Evolutionary conservation across 2,797 vertebrate species (phyloP).

Genomic region (Manis crassicaudata): DNA sequence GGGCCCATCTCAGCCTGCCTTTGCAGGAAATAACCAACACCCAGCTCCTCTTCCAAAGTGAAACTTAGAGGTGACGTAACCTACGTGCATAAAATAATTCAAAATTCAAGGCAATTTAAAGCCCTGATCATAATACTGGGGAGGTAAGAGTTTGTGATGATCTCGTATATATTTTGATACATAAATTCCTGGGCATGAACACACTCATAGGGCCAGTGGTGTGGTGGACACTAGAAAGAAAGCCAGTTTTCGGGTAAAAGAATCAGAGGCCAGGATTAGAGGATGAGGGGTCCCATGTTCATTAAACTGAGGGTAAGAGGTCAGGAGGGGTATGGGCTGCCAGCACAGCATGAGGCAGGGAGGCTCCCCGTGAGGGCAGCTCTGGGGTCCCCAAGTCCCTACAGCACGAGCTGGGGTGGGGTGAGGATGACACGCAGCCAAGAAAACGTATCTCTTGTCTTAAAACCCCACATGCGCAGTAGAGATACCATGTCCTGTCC

Average conservation of each 20-base stretch:
- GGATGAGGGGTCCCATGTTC: neutral
- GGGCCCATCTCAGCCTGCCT: neutral
- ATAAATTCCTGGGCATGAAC: neutral
- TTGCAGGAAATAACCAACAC: neutral
- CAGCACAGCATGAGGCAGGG: neutral
- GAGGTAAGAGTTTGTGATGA: neutral
- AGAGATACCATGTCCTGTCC: neutral
- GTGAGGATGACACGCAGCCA: neutral
- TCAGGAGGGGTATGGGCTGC: neutral
- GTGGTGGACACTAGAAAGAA: neutral
- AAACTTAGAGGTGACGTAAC: neutral
- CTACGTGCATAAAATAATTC: neutral
- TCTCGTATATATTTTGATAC: neutral
- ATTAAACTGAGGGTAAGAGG: neutral
- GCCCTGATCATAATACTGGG: neutral
- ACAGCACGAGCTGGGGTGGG: neutral
- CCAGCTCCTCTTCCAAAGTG: neutral
- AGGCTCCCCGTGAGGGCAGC: neutral
- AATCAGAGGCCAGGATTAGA: neutral
- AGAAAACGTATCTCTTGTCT: neutral
- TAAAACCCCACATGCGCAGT: neutral
- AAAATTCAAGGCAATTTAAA: neutral
- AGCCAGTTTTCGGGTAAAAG: neutral
- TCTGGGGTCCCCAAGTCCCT: neutral
- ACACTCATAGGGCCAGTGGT: no score